Evolutionary conservation across 1,140 invertebrate genomes (phyloP).

Genomic region (Drosophila novamexicana): DNA sequence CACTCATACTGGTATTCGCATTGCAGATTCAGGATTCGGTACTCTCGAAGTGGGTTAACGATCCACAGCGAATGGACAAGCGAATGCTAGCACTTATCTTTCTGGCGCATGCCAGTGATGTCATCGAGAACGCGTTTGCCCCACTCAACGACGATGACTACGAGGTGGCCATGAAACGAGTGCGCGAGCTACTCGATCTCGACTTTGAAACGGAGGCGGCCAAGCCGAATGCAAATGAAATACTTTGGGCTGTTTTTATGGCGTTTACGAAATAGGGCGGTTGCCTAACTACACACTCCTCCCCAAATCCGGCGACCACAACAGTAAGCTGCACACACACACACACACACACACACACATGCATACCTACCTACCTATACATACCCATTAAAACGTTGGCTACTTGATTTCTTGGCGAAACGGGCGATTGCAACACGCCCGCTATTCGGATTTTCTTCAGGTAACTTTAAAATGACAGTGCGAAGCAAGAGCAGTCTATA

Average conservation of each 20-base stretch:
- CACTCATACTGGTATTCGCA: background rate
- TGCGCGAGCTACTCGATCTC: conserved; percentile 96
- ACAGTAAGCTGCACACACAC: conserved; percentile 32
- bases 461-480: conserved; percentile 21
- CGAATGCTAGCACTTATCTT: conserved; percentile 96
- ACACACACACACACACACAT: conserved; percentile 13
- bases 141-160: conserved; percentile 99
- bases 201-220: conserved; percentile 97
- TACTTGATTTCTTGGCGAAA: conserved; percentile 46
- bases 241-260: conserved; percentile 99
- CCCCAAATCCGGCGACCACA: conserved; percentile 30
- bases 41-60: conserved; percentile 97
- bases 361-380: conserved; percentile 1
- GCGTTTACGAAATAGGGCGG: conserved; percentile 96
- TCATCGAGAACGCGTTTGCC: conserved; percentile 99
- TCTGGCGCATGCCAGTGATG: conserved; percentile 98
- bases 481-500: conserved; percentile 1
- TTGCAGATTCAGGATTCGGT: conserved; percentile 97
- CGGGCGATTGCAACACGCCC: conserved; percentile 7
- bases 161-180: conserved; percentile 98
- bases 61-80: conserved; percentile 98
- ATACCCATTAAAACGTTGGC: conserved; percentile 33
- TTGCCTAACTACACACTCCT: conserved; percentile 29
- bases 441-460: conserved; percentile 31
- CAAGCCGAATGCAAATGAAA: conserved; percentile 94